Evolutionary conservation across 1,140 invertebrate genomes (phyloP).

Genomic region (Muscidifurax raptorellus): DNA sequence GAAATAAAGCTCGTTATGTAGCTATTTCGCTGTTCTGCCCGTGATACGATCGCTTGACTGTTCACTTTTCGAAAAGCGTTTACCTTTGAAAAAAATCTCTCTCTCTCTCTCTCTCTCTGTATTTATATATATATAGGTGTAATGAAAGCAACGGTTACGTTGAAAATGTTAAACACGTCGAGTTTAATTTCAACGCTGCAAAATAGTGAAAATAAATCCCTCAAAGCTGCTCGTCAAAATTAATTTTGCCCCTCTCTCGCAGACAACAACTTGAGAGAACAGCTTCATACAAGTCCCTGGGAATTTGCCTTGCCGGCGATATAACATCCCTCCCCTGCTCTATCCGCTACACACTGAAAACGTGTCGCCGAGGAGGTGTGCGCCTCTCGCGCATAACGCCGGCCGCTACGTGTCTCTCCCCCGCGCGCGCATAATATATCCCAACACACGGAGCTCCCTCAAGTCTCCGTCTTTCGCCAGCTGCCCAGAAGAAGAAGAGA

Average conservation of each 20-base stretch:
- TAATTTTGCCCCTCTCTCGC: neutral
- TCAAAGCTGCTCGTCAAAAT: neutral
- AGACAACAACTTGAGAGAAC: neutral
- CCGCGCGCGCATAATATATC: neutral
- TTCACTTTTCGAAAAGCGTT: too few species aligned
- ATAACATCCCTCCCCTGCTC: neutral
- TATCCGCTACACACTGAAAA: too few species aligned
- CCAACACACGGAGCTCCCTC: too few species aligned
- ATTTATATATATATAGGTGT: too few species aligned
- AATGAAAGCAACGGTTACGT: too few species aligned
- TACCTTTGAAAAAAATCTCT: too few species aligned
- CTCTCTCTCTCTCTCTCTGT: too few species aligned
- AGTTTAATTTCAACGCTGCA: too few species aligned
- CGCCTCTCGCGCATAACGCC: neutral
- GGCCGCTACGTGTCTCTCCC: neutral
- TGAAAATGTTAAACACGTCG: neutral
- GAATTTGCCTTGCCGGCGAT: neutral
- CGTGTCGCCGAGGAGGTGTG: neutral
- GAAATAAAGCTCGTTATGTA: too few species aligned
- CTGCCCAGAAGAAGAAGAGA: conserved; percentile 7
- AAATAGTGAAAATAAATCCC: neutral
- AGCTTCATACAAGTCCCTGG: neutral
- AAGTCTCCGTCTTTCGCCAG: too few species aligned
- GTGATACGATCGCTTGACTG: too few species aligned
- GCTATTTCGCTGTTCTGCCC: too few species aligned